Conservation (phyloP, 2,888 invertebrate species). For the Lithophane leautieri region DNA sequence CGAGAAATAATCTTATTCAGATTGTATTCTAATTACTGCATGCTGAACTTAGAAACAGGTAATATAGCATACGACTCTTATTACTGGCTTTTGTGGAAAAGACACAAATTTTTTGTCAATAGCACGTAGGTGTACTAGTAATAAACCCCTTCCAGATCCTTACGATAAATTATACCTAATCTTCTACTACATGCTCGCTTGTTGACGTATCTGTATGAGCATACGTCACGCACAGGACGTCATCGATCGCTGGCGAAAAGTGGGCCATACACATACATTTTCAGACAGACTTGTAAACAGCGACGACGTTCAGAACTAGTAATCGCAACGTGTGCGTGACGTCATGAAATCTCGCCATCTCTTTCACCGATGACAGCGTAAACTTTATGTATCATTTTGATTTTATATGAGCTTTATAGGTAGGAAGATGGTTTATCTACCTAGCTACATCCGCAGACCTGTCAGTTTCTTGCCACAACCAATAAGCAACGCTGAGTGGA, state of each 20-base stretch:
- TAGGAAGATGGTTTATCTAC: slow-evolving; percentile 31
- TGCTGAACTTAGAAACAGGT: background rate
- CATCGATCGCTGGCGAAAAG: slow-evolving; percentile 9
- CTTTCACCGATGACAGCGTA: slow-evolving; percentile 9
- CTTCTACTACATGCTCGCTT: no score
- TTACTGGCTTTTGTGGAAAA: background rate
- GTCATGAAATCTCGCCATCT: background rate
- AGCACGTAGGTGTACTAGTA: no score
- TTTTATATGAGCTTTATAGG: slow-evolving; percentile 1
- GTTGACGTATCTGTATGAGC: background rate
- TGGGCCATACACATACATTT: background rate
- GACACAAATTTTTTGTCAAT: background rate
- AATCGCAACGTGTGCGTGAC: background rate
- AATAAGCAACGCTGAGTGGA: slow-evolving; percentile 22
- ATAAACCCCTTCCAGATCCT: background rate
- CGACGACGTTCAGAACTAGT: background rate
- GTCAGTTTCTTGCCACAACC: slow-evolving; percentile 31
- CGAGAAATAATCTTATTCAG: background rate
- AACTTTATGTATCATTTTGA: background rate
- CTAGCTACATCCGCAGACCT: slow-evolving; percentile 23
- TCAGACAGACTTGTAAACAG: slow-evolving; percentile 2
- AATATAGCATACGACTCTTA: background rate
- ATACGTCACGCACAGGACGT: slow-evolving; percentile 3
- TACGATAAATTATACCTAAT: background rate
- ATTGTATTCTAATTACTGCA: background rate